These are phyloP conservation scores for Junco hyemalis DNA, from an alignment of 2,113 vertebrate genomes.

Conservation along the genomic window DNA sequence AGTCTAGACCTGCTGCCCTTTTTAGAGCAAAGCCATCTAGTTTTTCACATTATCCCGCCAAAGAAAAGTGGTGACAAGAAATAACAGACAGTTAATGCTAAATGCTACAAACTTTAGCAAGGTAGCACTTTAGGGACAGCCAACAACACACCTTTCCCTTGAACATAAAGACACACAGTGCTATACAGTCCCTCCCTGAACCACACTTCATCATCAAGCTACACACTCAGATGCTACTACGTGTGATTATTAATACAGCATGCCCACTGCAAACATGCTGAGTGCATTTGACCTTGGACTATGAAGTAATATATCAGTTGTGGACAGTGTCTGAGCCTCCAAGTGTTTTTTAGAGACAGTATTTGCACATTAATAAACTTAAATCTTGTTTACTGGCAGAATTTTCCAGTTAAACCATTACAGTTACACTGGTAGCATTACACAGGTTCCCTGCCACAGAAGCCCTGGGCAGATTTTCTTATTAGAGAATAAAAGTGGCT, in stretches of 20 bases:
- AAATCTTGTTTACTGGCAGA: not conserved
- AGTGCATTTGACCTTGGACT: slow-evolving; percentile 36
- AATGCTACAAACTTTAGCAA: not conserved
- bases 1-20: slow-evolving; percentile 36
- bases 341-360: not conserved
- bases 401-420: slow-evolving; percentile 30
- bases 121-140: not conserved
- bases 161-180: not conserved
- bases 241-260: slow-evolving; percentile 8
- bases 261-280: slow-evolving; percentile 8
- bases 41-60: not conserved
- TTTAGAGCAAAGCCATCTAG: slow-evolving; percentile 26
- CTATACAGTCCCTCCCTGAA: not conserved
- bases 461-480: not conserved
- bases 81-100: not conserved
- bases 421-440: not conserved
- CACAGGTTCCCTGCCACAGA: not conserved
- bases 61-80: not conserved
- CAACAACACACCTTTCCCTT: not conserved
- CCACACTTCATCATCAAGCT: not conserved
- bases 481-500: not conserved
- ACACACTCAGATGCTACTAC: not conserved
- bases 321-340: not conserved
- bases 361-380: slow-evolving; percentile 12
- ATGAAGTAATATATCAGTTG: not conserved